Base-by-base conservation (phyloP, 2,113 vertebrate genomes). In the Notarius lentiginosus region DNA sequence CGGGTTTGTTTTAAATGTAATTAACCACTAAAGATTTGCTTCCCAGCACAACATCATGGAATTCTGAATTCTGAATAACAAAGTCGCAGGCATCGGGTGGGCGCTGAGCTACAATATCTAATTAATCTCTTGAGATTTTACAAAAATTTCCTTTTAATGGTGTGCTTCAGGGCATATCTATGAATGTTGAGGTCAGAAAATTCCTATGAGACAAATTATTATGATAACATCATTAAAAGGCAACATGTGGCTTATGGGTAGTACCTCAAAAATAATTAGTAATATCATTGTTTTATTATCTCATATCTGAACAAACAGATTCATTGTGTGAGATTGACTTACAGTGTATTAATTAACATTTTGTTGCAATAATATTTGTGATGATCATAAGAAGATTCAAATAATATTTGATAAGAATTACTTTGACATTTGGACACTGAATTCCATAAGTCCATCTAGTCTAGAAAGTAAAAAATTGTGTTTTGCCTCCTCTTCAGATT, bases 11-110 rank as follows among this genome's bases (percentile, higher is more conserved):
- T 77, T 61, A 82, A 85, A 58, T 87, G 82, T 87, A 87, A 88
- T 87, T 87, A 89, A 83, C 56, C 82, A 88, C 83, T 80, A 77
- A 87, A 87, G 87, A 87, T 86, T 85, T 86, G 22, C 60, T 63
- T 72, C 34, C 15, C 81, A 15, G 84, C 73, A 73, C 86, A 82
- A 60, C 86, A 22, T 87, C 70, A 87, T 90, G 83, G 83, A 90
- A 89, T 88, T 85, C 60, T 41, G 49, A 87, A 27, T 61, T 41
- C 70, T 73, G 70, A 47, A 34, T 75, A 87, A 83, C 77, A 76
- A 87, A 65, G 24, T 66, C 20, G 1, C 10, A 53, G 55, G 61
- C 41, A 88, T 17, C 22, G 18, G 15, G 63, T 63, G 51, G 84
- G n/a, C 63, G 63, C 41, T 58, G 63, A 63, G 12, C 11, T 20